Evolutionary conservation across 1,140 invertebrate species (phyloP).

Genomic region (Dufourea novaeangliae): DNA sequence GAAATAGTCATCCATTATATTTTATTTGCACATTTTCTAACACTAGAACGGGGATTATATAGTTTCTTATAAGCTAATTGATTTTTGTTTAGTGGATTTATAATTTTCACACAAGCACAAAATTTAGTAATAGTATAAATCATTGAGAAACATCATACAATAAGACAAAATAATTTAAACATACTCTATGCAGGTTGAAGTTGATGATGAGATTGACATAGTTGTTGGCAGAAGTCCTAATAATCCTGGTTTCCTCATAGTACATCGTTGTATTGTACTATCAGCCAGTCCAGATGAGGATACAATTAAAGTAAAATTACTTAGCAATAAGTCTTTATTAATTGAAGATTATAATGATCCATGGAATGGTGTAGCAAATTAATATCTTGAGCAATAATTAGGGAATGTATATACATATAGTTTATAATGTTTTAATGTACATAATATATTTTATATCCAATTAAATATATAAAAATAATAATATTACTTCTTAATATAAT

Average conservation of each 20-base stretch:
- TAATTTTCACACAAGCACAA: no score
- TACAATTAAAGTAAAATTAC: conserved; percentile 81
- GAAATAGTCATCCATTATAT: no score
- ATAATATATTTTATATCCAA: neutral
- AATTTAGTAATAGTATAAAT: no score
- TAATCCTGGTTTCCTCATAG: conserved; percentile 84
- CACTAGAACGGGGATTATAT: no score
- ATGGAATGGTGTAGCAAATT: conserved; percentile 70
- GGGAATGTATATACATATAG: conserved; percentile 1
- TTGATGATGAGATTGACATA: conserved; percentile 86
- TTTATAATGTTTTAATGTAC: no score
- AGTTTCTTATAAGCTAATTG: no score
- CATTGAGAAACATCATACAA: neutral
- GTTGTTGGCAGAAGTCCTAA: conserved; percentile 83
- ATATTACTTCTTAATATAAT: neutral
- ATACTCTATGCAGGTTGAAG: conserved; percentile 75
- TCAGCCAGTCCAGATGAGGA: conserved; percentile 78
- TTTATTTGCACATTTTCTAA: no score
- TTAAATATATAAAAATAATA: neutral
- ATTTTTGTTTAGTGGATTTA: no score
- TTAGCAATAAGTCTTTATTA: conserved; percentile 83
- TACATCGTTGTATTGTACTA: conserved; percentile 84
- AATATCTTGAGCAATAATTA: neutral
- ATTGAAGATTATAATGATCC: conserved; percentile 84
- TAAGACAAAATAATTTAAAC: conserved; percentile 13